Conservation (phyloP, 2,797 vertebrate species). For the Betta splendens region DNA sequence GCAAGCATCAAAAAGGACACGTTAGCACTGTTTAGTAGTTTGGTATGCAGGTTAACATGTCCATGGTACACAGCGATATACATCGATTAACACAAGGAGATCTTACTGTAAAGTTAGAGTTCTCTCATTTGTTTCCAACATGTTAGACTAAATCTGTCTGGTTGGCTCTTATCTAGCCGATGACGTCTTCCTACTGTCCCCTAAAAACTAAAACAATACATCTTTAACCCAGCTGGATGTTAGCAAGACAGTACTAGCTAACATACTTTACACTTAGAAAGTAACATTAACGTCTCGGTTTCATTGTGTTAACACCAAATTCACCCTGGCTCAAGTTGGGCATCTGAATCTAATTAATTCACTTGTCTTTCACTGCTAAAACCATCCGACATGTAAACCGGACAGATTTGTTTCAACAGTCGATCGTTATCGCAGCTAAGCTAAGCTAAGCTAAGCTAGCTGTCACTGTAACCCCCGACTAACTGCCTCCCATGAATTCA, state of each 20-base stretch:
- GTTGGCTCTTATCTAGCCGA: neutral
- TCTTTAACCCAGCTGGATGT: neutral
- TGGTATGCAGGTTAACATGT: neutral
- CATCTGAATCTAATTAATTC: neutral
- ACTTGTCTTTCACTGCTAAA: neutral
- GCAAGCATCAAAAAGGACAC: neutral
- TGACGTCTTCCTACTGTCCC: neutral
- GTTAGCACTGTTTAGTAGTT: neutral
- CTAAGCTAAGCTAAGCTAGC: constrained; percentile 24
- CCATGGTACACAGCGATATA: no score
- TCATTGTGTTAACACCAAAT: neutral
- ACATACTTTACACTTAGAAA: no score
- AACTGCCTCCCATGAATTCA: constrained; percentile 7
- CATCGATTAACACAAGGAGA: neutral
- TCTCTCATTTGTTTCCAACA: neutral
- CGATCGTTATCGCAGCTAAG: neutral
- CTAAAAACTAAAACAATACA: neutral
- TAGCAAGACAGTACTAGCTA: neutral
- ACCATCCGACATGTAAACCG: neutral
- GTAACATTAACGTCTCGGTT: no score
- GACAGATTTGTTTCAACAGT: neutral
- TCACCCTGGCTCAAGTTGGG: neutral
- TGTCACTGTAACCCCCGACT: no score
- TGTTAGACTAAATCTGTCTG: neutral
- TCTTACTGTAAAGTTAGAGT: constrained; percentile 8